Base-by-base conservation (phyloP, 2,888 invertebrate species). In the Diogma glabrata region DNA sequence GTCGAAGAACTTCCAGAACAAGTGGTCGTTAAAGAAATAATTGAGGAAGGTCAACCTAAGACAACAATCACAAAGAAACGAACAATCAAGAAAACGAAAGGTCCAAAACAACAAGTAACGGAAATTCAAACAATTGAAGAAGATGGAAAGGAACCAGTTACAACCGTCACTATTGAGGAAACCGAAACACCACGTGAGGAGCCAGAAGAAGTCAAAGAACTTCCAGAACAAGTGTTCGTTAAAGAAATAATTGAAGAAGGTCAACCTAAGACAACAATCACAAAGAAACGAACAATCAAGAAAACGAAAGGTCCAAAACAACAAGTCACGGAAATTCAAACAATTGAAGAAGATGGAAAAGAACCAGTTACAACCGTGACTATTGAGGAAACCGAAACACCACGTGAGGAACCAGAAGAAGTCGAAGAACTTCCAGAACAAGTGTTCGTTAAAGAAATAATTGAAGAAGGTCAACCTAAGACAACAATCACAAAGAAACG, bases 331-430 rank as follows among this genome's bases (percentile, higher is more conserved):
- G 61, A 63, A 56, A 62, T 63, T 22, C 55, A 59, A 4, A 63
- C 61, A 4, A 58, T 63, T 51, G 65, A 69, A 59, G 65, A 70
- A 57, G 63, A 67, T 55, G 65, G 66, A 56, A 57, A 71, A 54
- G 53, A 59, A 64, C 63, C 73, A 56, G 59, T 71, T 59, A 62
- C 64, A 4, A 64, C 62, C 1, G 55, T 61, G 0, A 50, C 50
- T 16, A 17, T 47, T 14, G 19, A 17, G 8, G 26, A 24, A 23
- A 4, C 14, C 20, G 22, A 40, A 20, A 5, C 12, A 19, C 5
- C 40, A n/a, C 19, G 19, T 19, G 20, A 19, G 6, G 51, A 58
- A 55, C 36, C 56, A 1, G 68, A 71, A 57, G 60, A 63, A 51
- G 58, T 60, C 16, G 58, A 65, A 53, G 65, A 68, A 60, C 40